Percentiles rank a stretch among this genome's conserved stretches.
Conservation (phyloP, 2,113 vertebrate species). For the Serinus canaria region DNA sequence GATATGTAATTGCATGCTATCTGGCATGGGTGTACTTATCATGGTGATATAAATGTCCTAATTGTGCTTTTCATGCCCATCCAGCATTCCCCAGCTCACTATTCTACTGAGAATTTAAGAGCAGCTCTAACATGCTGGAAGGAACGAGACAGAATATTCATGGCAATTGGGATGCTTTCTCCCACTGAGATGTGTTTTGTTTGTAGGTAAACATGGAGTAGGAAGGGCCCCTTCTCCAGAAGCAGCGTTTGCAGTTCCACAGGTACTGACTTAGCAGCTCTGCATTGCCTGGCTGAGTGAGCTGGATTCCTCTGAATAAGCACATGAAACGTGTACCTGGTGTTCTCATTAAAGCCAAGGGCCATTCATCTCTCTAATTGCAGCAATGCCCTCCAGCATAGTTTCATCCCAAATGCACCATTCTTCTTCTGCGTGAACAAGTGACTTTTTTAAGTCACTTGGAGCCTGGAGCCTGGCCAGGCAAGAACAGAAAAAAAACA, state of each 20-base stretch:
- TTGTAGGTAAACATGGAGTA: conserved; percentile 41
- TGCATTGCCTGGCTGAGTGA: conserved; percentile 68
- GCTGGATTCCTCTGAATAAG: conserved; percentile 79
- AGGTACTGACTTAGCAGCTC: conserved; percentile 73
- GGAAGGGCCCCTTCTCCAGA: conserved; percentile 12
- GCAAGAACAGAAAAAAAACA: conserved; percentile 70
- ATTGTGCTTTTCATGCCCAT: not conserved
- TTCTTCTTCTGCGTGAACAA: conserved; percentile 76
- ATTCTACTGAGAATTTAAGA: conserved; percentile 35
- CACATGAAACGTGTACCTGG: conserved; percentile 80
- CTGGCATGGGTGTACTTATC: not conserved
- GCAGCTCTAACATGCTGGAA: not conserved
- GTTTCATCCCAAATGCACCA: conserved; percentile 82
- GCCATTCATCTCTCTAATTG: conserved; percentile 95
- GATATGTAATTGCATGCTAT: not conserved
- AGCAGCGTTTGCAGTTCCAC: conserved; percentile 36
- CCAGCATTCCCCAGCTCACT: not conserved
- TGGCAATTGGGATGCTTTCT: not conserved
- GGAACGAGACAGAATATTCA: not conserved
- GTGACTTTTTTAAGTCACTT: conserved; percentile 45
- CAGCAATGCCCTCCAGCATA: conserved; percentile 86
- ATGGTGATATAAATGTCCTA: not conserved
- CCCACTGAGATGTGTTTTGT: not conserved
- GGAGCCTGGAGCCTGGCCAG: conserved; percentile 70
- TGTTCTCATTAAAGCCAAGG: conserved; percentile 89